Base-by-base conservation (phyloP, 1,140 invertebrate species). In the Drosophila suzukii region DNA sequence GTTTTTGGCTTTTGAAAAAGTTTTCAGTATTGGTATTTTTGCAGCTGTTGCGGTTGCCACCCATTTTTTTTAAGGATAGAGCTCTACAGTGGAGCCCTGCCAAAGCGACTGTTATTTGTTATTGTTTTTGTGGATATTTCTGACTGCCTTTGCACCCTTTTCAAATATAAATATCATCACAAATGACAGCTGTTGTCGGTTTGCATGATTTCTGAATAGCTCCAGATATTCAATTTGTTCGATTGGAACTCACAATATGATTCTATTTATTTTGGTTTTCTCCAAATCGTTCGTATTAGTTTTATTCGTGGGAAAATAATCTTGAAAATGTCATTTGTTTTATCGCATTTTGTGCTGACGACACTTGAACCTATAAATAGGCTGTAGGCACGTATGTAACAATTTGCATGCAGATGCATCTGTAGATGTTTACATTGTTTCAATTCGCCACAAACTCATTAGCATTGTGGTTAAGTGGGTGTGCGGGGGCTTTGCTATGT, bases 381-480 rank as follows among this genome's bases (percentile, higher is more conserved):
- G 41, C 56, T 24, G 30, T 30, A 51, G 17, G 30, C 43, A 46
- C 17, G 15, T 46, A 44, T 20, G 8, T 20, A n/a, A 55, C 11
- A 15, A 17, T 41, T 6, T 50, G 24, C 13, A 38, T 51, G 39
- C 10, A 60, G 8, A 39, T 44, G 17, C 34, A 72, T 6, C 32
- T 66, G 41, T 71, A 44, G 39, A 39, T 80, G 65, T 77, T 81
- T 71, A 71, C 65, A 71, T 58, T 71, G 51, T 71, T 58, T 34
- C 68, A 58, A 71, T 68, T 55, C 66, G 46, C 79, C 75, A 74
- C 75, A 81, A 81, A 82, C 75, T 83, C 74, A 81, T 81, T 81
- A 82, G 80, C 44, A 78, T 49, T 81, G 79, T 43, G 79, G 78
- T 60, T 56, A 36, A 24, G 54, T 41, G 55, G 70, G 47, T 17